Evolutionary conservation across 2,888 invertebrate species (phyloP), one percentile per base, ranked within the genome.

Genomic region (Eupithecia insigniata): DNA sequence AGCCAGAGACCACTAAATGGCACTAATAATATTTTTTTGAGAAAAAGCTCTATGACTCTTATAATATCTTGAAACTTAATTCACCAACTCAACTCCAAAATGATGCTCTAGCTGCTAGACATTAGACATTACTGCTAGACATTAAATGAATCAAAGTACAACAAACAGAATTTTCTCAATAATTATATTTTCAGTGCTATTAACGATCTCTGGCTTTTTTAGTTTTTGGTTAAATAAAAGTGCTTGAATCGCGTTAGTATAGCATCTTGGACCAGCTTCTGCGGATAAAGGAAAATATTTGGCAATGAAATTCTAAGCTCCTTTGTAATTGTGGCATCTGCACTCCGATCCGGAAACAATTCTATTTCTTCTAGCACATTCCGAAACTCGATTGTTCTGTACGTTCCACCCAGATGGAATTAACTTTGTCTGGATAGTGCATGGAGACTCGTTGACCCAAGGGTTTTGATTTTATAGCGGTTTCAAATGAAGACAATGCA

Each of bases 221-320:
- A 5, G 26, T 55, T 55, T 14, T 55, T 22, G 22, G 22, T 2
- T 51, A 8, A 22, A 22, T 22, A 10, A 51, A 14, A 51, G n/a
- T n/a, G 46, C 22, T 12, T 55, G 55, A 46, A 36, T 14, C 82
- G 74, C 80, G 74, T 3, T 16, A 70, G 60, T 80, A 76, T 68
- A 6, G 76, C 6, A n/a, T 55, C 79, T 83, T 81, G 74, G 8
- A 62, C 87, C 86, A 80, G 61, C 39, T n/a, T 71, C 73, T 80
- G 76, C 83, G 84, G 86, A 86, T 87, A 88, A 91, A 90, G 86
- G 89, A 92, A 92, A 92, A 92, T 92, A 92, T 92, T 92, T 91
- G 91, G 87, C 90, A 91, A 92, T 91, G 89, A 91, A 91, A 92
- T 91, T 90, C 87, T 89, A 84, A 82, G 89, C 81, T 84, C 83